A percentile compares a stretch with the other conserved stretches of the same genome.
These are phyloP conservation scores for Pseudorhiza aurosa DNA, from an alignment of 30 jellyfish, hydroid and myxozoan species.

Conservation along the genomic window DNA sequence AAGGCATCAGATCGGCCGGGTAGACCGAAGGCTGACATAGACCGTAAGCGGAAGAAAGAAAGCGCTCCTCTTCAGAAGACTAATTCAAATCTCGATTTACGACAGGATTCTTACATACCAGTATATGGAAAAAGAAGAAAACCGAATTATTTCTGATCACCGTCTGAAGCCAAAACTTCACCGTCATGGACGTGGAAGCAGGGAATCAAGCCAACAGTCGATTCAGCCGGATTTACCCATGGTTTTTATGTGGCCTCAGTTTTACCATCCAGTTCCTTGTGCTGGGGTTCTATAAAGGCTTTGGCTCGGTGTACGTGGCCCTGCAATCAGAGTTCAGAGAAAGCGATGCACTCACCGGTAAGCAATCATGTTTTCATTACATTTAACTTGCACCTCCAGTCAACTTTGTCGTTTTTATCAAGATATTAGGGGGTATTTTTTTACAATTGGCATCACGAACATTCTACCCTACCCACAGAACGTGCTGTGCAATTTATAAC, in stretches of 20 bases:
- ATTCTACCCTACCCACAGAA: too few species aligned
- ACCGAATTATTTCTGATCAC: slow-evolving; percentile 58
- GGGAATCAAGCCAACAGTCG: slow-evolving; percentile 76
- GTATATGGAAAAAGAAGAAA: slow-evolving; percentile 73
- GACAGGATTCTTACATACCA: slow-evolving; percentile 2
- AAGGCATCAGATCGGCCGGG: slow-evolving; percentile 9
- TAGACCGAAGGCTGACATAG: slow-evolving; percentile 43
- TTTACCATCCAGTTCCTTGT: slow-evolving; percentile 84
- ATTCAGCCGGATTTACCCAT: slow-evolving; percentile 76
- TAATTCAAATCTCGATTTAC: not conserved
- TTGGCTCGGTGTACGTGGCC: slow-evolving; percentile 85
- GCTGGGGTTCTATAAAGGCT: slow-evolving; percentile 87
- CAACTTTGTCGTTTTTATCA: too few species aligned
- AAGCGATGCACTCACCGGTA: slow-evolving; percentile 89
- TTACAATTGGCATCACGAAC: too few species aligned
- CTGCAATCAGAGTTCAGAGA: slow-evolving; percentile 66
- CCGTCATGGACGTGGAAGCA: slow-evolving; percentile 81
- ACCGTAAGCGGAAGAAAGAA: slow-evolving; percentile 35
- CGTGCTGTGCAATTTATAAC: too few species aligned
- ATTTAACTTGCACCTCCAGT: too few species aligned
- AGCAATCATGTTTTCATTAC: not conserved
- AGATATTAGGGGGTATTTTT: too few species aligned
- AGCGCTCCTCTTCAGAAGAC: not conserved
- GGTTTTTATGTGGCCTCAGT: slow-evolving; percentile 85
- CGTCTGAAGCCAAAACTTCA: slow-evolving; percentile 55